A percentile compares a stretch with the other conserved stretches of the same genome.
These are phyloP conservation scores for Heterotis niloticus DNA, from an alignment of 2,113 vertebrate species.

Conservation along the genomic window DNA sequence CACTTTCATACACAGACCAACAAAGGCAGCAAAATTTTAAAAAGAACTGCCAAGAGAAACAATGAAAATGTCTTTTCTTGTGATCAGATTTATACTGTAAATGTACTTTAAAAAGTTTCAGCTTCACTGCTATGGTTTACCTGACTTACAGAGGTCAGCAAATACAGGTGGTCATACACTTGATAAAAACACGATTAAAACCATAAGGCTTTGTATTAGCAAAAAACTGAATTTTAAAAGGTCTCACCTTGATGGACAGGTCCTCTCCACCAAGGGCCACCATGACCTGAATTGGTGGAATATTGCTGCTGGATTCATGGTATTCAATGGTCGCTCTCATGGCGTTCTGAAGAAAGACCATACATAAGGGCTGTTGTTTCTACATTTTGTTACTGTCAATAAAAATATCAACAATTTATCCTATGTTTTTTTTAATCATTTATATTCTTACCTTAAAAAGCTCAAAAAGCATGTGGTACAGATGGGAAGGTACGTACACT, in stretches of 20 bases:
- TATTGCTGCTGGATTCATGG: slow-evolving; percentile 66
- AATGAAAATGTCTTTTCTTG: no score
- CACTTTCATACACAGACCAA: not conserved
- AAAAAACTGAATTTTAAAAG: not conserved
- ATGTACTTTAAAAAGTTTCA: no score
- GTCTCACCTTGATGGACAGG: slow-evolving; percentile 80
- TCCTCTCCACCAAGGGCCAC: slow-evolving; percentile 87
- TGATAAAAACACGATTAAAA: no score
- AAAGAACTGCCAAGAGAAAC: no score
- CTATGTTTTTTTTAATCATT: not conserved
- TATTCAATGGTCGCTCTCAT: slow-evolving; percentile 91
- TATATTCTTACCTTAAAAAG: slow-evolving; percentile 81
- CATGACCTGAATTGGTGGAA: slow-evolving; percentile 78
- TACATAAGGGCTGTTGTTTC: not conserved
- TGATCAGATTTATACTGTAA: no score
- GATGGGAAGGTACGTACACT: slow-evolving; percentile 89
- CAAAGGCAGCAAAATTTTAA: not conserved
- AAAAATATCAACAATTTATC: not conserved
- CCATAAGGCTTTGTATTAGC: no score
- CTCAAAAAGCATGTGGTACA: slow-evolving; percentile 96
- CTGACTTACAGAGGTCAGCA: no score
- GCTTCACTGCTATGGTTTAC: no score
- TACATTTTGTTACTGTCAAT: not conserved
- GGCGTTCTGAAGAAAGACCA: slow-evolving; percentile 70
- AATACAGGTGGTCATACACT: no score